Base-by-base conservation (phyloP, 1,140 invertebrate genomes). In the Zaprionus nigranus region DNA sequence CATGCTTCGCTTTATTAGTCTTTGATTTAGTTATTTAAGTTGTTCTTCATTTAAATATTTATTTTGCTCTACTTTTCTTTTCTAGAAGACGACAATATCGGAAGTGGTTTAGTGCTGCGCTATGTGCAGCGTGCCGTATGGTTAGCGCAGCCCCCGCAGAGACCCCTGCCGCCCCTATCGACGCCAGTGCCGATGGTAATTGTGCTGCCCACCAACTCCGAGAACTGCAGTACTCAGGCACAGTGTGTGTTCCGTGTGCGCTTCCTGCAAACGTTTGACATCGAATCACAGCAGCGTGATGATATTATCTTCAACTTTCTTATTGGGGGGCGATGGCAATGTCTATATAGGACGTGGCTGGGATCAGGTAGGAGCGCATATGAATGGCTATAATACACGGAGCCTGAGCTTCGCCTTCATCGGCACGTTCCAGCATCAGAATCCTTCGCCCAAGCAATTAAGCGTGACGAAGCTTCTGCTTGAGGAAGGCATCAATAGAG, bases 261-360 rank as follows among this genome's bases (percentile, higher is more conserved):
- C 38, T 71, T 93, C 2, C 95, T 96, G 22, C 96, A 97, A 92
- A 95, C 94, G 15, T 96, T 94, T 73, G 96, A 97, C 84, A 96
- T 97, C n/a, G 95, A 96, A 71, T 95, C 94, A 74, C 82, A 90
- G 17, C 85, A 91, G n/a, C 94, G 93, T 91, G 84, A 79, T 51
- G 95, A 96, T 71, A 95, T 96, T 13, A 93, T 93, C 1, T 95
- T 94, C 54, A 95, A 93, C 74, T 96, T 96, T 75, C 80, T 96
- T 12, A 94, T 96, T 53, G 95, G 95, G 11, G 11, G 95, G 94
- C 54, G 95, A 96, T 91, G 95, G 95, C 0, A 94, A 94, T 24
- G 93, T 94, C 0, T 96, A 96, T 75, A 94, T 95, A 74, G 95
- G 95, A 3, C 93, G 95, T 5, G 95, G 95, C 3, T 96, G 95